These are phyloP conservation scores for Mythimna impura DNA, from an alignment of 2,888 invertebrate species.

Conservation along the genomic window DNA sequence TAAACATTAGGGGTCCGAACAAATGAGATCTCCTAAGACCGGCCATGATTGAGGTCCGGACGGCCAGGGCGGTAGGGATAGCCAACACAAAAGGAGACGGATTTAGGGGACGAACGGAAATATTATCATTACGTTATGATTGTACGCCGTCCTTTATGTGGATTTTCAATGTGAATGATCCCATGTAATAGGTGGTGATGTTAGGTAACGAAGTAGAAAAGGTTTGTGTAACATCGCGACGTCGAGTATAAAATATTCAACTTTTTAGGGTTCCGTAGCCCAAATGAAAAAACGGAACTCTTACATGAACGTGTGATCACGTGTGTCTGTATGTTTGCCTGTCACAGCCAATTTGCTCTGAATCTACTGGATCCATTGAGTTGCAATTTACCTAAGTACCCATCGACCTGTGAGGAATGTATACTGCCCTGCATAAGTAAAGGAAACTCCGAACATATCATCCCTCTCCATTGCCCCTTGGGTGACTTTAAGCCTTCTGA, in stretches of 20 bases:
- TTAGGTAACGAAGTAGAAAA: constrained; percentile 19
- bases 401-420: no score
- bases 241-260: background rate
- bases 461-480: no score
- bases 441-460: no score
- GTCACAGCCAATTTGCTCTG: no score
- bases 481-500: no score
- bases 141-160: constrained; percentile 31
- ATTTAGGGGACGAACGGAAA: constrained; percentile 32
- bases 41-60: constrained; percentile 39
- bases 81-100: constrained; percentile 33
- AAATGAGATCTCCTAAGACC: constrained; percentile 42
- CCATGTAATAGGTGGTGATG: constrained; percentile 14
- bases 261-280: background rate
- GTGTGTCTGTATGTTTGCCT: no score
- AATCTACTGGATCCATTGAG: no score
- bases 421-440: no score
- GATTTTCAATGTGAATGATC: constrained; percentile 10
- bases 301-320: no score
- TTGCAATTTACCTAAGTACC: no score
- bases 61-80: constrained; percentile 1
- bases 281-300: no score
- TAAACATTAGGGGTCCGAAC: constrained; percentile 32
- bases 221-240: background rate
- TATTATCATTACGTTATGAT: constrained; percentile 47